Conservation (phyloP, 2,888 invertebrate genomes). For the Dusona sp. region DNA sequence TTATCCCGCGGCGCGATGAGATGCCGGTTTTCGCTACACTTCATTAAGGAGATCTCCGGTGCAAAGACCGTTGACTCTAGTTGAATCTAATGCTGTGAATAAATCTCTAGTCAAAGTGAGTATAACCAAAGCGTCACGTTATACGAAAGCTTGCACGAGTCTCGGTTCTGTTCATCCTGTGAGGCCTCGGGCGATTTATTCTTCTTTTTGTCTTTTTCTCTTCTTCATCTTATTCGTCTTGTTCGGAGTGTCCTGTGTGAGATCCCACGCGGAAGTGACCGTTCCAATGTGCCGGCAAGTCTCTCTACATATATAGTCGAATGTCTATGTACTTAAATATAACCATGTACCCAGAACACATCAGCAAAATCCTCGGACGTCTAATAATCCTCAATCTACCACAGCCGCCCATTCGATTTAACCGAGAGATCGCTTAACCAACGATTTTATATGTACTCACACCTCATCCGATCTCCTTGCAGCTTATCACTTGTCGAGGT, state of each 20-base stretch:
- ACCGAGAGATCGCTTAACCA: conserved; percentile 53
- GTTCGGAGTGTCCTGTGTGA: conserved; percentile 64
- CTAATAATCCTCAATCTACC: conserved; percentile 63
- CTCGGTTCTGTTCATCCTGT: conserved; percentile 50
- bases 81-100: conserved; percentile 73
- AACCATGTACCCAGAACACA: not conserved
- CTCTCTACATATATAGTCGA: conserved; percentile 14
- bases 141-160: conserved; percentile 21
- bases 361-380: conserved; percentile 40
- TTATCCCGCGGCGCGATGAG: conserved; percentile 70
- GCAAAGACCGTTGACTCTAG: conserved; percentile 68
- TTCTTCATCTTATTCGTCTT: conserved; percentile 48
- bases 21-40: conserved; percentile 74
- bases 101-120: conserved; percentile 72
- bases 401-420: conserved; percentile 65
- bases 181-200: conserved; percentile 51
- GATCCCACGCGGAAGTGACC: conserved; percentile 79
- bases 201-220: conserved; percentile 13
- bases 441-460: conserved; percentile 51
- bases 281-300: conserved; percentile 68
- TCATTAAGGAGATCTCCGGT: conserved; percentile 73
- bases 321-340: conserved; percentile 38
- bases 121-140: conserved; percentile 41
- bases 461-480: conserved; percentile 29
- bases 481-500: conserved; percentile 38